These are phyloP conservation scores for Octopus sinensis DNA, from an alignment of 1,140 invertebrate species.

Conservation along the genomic window DNA sequence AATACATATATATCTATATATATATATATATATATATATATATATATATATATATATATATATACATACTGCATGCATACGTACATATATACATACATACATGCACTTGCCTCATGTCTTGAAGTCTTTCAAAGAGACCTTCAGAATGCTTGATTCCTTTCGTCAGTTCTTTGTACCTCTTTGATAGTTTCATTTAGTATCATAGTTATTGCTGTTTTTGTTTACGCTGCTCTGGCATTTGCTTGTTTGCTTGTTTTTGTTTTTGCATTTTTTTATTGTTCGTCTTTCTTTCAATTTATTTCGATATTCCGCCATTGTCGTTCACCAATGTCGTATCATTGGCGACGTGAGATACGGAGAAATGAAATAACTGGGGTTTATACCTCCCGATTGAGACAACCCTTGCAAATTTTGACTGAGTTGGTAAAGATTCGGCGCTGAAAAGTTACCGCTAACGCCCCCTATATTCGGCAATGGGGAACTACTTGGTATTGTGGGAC, in stretches of 20 bases:
- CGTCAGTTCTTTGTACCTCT: background rate
- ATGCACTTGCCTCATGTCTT: background rate
- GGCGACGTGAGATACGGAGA: constrained; percentile 4
- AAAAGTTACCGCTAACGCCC: background rate
- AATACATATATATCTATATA: background rate
- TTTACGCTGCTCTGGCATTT: background rate
- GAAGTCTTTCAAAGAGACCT: background rate
- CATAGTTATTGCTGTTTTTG: too few relatives aligned
- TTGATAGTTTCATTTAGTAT: background rate
- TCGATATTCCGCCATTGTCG: background rate
- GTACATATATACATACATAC: background rate
- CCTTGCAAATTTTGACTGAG: background rate
- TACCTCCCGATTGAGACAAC: background rate
- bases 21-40: background rate
- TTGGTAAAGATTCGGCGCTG: constrained; percentile 6
- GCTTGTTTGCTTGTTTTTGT: background rate
- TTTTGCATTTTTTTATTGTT: background rate
- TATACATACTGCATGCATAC: background rate
- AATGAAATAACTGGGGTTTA: background rate
- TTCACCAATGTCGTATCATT: constrained; percentile 2
- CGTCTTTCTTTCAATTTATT: background rate
- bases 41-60: background rate
- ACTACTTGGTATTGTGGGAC: constrained; percentile 66
- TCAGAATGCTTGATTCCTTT: background rate
- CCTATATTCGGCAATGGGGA: background rate